Conservation (phyloP, 1,140 invertebrate species). For the Halesus radiatus region DNA sequence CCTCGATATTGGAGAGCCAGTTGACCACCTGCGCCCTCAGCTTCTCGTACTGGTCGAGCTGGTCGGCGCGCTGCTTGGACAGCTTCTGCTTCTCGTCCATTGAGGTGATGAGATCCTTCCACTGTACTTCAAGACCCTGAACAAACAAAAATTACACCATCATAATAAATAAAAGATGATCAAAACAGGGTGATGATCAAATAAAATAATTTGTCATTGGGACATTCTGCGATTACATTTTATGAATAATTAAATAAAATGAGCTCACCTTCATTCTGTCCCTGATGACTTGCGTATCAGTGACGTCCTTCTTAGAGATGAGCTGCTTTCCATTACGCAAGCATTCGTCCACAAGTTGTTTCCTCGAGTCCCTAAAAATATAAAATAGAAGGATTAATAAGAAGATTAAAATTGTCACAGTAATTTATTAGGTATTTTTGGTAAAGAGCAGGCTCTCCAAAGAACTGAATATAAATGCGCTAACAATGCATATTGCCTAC, state of each 20-base stretch:
- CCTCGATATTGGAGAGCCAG: constrained; percentile 89
- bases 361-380: constrained; percentile 64
- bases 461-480: no score
- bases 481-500: no score
- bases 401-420: background rate
- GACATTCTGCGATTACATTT: no score
- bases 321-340: constrained; percentile 86
- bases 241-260: background rate
- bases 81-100: constrained; percentile 88
- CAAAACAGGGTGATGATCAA: no score
- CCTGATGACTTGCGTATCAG: constrained; percentile 86
- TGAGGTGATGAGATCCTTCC: constrained; percentile 85
- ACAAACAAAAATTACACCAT: constrained; percentile 34
- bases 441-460: no score
- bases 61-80: constrained; percentile 85
- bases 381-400: constrained; percentile 3
- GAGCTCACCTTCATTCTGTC: constrained; percentile 83
- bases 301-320: constrained; percentile 90
- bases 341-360: constrained; percentile 80
- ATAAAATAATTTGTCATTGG: no score
- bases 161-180: background rate
- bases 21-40: constrained; percentile 86
- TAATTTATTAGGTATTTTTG: no score
- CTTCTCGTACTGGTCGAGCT: constrained; percentile 87
- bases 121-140: constrained; percentile 85